phyloP scores from a whole-genome alignment of 2,113 vertebrate species.

The Tonatia bakeri region DNA sequence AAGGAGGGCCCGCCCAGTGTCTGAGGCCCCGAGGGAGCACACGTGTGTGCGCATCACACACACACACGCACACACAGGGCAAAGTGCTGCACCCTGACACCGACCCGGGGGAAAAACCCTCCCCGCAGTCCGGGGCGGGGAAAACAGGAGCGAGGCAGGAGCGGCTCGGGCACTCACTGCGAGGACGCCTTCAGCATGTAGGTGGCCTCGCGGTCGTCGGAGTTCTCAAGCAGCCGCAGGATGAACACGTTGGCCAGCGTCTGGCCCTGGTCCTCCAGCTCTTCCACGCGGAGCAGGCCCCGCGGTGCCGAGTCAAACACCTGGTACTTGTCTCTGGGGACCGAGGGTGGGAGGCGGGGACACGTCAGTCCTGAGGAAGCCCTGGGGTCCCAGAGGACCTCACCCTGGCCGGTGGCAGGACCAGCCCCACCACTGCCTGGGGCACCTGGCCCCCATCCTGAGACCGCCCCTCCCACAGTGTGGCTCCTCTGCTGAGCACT shows the following conservation, averaged over 20 bases:
- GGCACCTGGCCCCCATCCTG: neutral
- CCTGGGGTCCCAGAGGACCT: neutral
- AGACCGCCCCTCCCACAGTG: rapidly evolving
- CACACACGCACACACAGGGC: rapidly evolving
- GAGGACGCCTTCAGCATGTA: constrained; percentile 95
- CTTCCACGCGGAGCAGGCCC: constrained; percentile 93
- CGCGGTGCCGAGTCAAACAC: constrained; percentile 92
- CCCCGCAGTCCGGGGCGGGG: neutral
- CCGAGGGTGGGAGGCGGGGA: neutral
- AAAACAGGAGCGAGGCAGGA: rapidly evolving
- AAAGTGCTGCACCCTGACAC: rapidly evolving
- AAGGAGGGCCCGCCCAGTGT: neutral
- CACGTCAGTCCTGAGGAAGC: neutral
- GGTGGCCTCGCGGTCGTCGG: constrained; percentile 89
- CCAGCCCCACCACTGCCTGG: rapidly evolving
- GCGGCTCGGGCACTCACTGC: constrained; percentile 85
- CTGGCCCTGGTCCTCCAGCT: constrained; percentile 95
- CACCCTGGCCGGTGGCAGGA: neutral
- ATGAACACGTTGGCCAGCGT: constrained; percentile 92
- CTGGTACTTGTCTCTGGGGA: constrained; percentile 91
- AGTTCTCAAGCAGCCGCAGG: constrained; percentile 92
- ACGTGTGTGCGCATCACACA: rapidly evolving
- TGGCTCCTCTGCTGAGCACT: neutral
- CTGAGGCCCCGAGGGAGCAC: neutral
- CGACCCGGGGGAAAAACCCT: too few relatives aligned